Evolutionary conservation across 2,888 invertebrate species (phyloP), one percentile per base, ranked within the genome.

Genomic region (Eupithecia exiguata): DNA sequence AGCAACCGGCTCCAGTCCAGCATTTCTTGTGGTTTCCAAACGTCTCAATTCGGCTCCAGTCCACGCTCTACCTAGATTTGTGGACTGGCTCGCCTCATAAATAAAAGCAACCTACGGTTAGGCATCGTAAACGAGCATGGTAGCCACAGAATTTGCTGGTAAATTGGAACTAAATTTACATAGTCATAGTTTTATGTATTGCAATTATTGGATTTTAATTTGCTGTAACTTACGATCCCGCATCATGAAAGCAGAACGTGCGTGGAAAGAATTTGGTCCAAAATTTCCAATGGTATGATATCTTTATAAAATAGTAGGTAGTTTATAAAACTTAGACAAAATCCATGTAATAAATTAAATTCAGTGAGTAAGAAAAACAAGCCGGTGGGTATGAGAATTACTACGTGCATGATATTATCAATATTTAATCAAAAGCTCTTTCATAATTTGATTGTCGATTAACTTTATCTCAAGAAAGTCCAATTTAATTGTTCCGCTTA

Each of bases 21-120:
- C 84, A 84, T 87, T 89, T 87, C 90, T 91, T 93, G 94, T 88
- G 94, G 94, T 93, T 91, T 89, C 88, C 85, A 89, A 92, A 94
- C 89, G 92, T 93, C 94, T 94, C 90, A 91, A 94, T 94, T 91
- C 87, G 82, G 87, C 84, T 84, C 65, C 68, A 68, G 69, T 71
- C 79, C 84, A 82, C 84, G 82, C 78, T 71, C 76, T 73, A 35
- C 70, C 66, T 72, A 74, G 68, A 65, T 71, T 18, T 46, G 67
- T 63, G 74, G 46, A 70, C 76, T 72, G 65, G 70, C 35, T 69
- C 43, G 63, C 62, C 43, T 65, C 46, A 38, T 75, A 65, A 76
- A 68, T 70, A 65, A 53, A 49, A 70, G 61, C 21, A 72, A 72
- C 72, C 75, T 75, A 75, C 70, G 53, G 70, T 71, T 71, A 74